Evolutionary conservation across 2,113 vertebrate species (phyloP).

Genomic region (Amphilophus citrinellus): DNA sequence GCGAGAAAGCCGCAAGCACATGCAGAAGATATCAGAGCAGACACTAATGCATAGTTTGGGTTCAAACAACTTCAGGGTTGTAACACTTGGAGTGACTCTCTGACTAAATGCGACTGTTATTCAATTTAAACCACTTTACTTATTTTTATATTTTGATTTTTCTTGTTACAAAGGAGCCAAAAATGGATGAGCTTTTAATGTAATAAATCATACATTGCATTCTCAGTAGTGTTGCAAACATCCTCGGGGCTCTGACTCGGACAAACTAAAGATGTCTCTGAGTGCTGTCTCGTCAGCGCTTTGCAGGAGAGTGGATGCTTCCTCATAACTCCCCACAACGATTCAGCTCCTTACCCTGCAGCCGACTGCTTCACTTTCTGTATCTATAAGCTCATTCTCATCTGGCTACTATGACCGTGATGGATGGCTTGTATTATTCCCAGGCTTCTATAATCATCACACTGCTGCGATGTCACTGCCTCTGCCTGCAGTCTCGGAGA

Average conservation of each 20-base stretch:
- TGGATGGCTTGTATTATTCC: constrained; percentile 33
- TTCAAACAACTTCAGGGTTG: neutral
- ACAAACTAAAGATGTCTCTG: constrained; percentile 14
- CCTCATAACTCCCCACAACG: constrained; percentile 7
- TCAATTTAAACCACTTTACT: neutral
- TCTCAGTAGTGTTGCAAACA: constrained; percentile 19
- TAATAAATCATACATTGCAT: neutral
- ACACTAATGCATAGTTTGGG: neutral
- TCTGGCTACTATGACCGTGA: constrained; percentile 24
- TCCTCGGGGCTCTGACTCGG: neutral
- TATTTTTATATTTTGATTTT: neutral
- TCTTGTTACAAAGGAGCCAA: neutral
- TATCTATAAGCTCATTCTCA: constrained; percentile 11
- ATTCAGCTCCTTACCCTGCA: constrained; percentile 17
- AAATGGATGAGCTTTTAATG: neutral
- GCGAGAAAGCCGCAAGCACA: neutral
- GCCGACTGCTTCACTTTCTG: constrained; percentile 9
- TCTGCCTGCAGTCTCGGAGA: constrained; percentile 12
- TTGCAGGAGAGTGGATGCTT: constrained; percentile 30
- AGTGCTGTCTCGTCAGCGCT: constrained; percentile 5
- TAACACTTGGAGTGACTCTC: neutral
- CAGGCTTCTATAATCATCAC: constrained; percentile 46
- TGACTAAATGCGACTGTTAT: constrained; percentile 1
- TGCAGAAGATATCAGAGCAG: neutral
- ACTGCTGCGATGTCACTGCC: constrained; percentile 13